These are phyloP conservation scores for Corvus moneduloides DNA, from an alignment of 2,113 vertebrate species.

Conservation along the genomic window DNA sequence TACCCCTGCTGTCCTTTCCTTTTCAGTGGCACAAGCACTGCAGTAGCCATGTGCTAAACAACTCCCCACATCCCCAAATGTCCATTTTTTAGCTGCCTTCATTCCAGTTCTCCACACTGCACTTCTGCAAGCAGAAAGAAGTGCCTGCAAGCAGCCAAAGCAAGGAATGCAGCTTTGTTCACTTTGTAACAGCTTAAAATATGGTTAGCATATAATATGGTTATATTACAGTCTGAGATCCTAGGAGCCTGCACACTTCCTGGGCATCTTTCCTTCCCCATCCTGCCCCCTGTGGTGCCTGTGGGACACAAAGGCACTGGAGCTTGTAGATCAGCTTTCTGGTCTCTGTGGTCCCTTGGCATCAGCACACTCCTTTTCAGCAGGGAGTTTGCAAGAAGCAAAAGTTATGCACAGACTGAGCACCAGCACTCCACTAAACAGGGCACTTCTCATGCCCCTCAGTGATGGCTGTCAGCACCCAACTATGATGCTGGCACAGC, in stretches of 20 bases:
- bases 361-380: not conserved
- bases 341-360: not conserved
- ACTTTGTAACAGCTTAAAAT: not conserved
- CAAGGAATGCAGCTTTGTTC: not conserved
- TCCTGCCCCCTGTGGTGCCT: not conserved
- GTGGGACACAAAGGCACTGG: not conserved
- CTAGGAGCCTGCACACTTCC: not conserved
- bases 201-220: not conserved
- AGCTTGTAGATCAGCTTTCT: not conserved
- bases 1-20: not conserved
- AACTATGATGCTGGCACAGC: not conserved
- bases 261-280: not conserved
- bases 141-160: not conserved
- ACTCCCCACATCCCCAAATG: not conserved
- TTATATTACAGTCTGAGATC: not conserved
- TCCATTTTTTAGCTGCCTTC: not conserved
- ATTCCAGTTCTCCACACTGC: not conserved
- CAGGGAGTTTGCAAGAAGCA: not conserved
- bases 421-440: not conserved
- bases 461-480: fast-evolving
- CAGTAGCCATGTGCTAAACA: not conserved
- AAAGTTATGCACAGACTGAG: not conserved
- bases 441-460: not conserved
- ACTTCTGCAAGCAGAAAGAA: not conserved
- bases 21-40: not conserved